These are phyloP conservation scores for Gryon sp. DNA, from an alignment of 1,140 invertebrate species.

Conservation along the genomic window DNA sequence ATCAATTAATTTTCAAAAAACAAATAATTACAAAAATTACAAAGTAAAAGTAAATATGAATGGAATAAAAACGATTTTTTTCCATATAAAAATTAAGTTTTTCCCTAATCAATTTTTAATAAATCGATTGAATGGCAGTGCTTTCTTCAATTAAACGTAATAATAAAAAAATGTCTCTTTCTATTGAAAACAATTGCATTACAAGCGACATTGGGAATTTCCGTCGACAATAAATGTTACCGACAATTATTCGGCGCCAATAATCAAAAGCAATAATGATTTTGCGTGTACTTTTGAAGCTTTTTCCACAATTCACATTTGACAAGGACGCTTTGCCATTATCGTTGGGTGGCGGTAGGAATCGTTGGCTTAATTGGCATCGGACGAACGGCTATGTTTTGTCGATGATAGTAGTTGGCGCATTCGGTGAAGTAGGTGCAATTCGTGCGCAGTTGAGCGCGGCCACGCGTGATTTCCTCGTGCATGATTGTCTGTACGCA, in stretches of 20 bases:
- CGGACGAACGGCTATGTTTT: conserved; percentile 70
- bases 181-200: conserved; percentile 1
- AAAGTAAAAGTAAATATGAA: not conserved
- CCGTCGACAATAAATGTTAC: conserved; percentile 41
- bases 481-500: conserved; percentile 76
- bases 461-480: conserved; percentile 75
- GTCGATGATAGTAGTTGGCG: conserved; percentile 66
- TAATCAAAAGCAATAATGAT: conserved; percentile 58
- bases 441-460: conserved; percentile 72
- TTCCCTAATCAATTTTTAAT: too few species aligned
- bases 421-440: conserved; percentile 68
- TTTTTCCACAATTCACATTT: conserved; percentile 59
- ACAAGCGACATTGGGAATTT: conserved; percentile 8
- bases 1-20: too few species aligned
- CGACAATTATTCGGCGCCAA: conserved; percentile 49
- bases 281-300: conserved; percentile 41
- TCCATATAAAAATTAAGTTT: too few species aligned
- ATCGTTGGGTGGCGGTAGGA: conserved; percentile 69
- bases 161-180: too few species aligned
- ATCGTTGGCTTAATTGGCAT: conserved; percentile 75
- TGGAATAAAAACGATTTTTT: not conserved
- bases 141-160: too few species aligned
- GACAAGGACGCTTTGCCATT: conserved; percentile 69
- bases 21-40: too few species aligned
- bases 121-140: too few species aligned